Base-by-base conservation (phyloP, 2,888 invertebrate species). In the Chymomyza fuscimana region DNA sequence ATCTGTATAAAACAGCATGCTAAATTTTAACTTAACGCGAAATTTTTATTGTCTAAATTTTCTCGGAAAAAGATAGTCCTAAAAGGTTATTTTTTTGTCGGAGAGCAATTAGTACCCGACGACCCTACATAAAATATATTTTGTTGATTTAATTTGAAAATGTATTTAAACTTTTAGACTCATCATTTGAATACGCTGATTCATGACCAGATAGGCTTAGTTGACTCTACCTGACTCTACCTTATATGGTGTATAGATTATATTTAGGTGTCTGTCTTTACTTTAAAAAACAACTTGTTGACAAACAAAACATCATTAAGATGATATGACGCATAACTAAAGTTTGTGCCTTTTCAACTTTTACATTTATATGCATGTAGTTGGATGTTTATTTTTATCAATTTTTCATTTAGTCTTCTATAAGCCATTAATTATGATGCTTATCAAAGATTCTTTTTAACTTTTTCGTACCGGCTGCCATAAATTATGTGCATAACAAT, bases 401-500 rank as follows among this genome's bases (percentile, higher is more conserved):
- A 46, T 16, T 59, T 70, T 15, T n/a, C 32, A 56, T 46, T 65
- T 67, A 46, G 22, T 51, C 62, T 51, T 67, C 62, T 72, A 67
- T 63, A 71, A 66, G 50, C 66, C 59, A 67, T 40, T 72, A 67
- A 72, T 72, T 67, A 52, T 51, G 32, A 15, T 51, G 52, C 72
- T 67, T 72, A 72, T 66, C 62, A 72, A 69, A 52, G 52, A 19
- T 9, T 22, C 46, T 36, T 62, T 63, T 67, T 32, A 62, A 60
- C 65, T 46, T 46, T 40, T 46, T 46, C 4, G 12, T 12, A 4
- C 12, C 40, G 12, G 40, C 12, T 46, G 22, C 58, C 22, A 58
- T 59, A 54, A 64, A 67, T 16, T 40, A 52, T 61, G 62, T 51
- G 29, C 58, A 36, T 46, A 74, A 78, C 79, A 79, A 69, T 32